These are phyloP conservation scores for Gnathonemus echidnorhynchus DNA, from an alignment of 2,113 vertebrate genomes.

Conservation along the genomic window DNA sequence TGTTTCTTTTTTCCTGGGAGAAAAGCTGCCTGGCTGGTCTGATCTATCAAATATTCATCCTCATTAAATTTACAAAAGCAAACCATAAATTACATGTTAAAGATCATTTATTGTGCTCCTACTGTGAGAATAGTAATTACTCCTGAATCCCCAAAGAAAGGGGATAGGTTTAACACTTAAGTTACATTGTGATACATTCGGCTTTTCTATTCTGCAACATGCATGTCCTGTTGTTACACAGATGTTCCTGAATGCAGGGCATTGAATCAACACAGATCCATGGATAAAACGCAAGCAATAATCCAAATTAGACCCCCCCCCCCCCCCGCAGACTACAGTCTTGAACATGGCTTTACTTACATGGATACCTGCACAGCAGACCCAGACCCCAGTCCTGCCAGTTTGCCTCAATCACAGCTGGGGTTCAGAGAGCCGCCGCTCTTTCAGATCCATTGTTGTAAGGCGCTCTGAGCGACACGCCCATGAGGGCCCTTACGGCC, in stretches of 20 bases:
- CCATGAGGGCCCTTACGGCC: not conserved
- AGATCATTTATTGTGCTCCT: slow-evolving; percentile 10
- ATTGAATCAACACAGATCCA: slow-evolving; percentile 44
- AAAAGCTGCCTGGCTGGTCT: slow-evolving; percentile 6
- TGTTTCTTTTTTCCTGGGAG: not conserved
- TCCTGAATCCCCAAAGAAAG: not conserved
- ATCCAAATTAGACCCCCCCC: slow-evolving; percentile 22
- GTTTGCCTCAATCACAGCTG: not conserved
- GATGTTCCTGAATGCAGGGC: slow-evolving; percentile 35
- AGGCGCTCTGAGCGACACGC: not conserved
- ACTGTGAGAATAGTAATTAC: slow-evolving; percentile 4
- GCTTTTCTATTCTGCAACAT: slow-evolving; percentile 15
- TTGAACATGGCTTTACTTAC: slow-evolving; percentile 26
- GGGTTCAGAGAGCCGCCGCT: not conserved
- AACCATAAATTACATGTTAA: slow-evolving; percentile 24
- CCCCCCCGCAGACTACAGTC: not conserved
- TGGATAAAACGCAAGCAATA: slow-evolving; percentile 29
- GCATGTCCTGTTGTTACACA: slow-evolving; percentile 31
- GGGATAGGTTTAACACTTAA: slow-evolving; percentile 23
- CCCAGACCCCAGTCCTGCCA: not conserved
- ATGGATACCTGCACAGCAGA: not conserved
- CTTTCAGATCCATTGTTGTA: not conserved
- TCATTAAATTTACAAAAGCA: slow-evolving; percentile 28
- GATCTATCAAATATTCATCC: slow-evolving; percentile 33
- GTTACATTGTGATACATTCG: not conserved